These are phyloP conservation scores for Salmo trutta DNA, from an alignment of 2,797 vertebrate genomes.

Conservation along the genomic window DNA sequence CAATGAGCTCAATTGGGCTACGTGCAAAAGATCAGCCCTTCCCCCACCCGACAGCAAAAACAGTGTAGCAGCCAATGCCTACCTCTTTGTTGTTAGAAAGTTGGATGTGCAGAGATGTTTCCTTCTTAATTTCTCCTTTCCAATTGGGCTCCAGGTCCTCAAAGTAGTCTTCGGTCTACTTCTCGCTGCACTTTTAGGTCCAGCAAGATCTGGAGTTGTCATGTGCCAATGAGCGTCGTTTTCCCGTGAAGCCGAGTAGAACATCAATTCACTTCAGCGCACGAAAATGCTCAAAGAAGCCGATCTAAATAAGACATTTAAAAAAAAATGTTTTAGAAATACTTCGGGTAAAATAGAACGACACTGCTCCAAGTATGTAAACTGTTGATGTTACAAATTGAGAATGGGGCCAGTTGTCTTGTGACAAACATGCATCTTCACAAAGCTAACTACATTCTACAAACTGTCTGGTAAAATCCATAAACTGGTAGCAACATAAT, in stretches of 20 bases:
- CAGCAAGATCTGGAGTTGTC: slow-evolving; percentile 83
- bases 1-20: slow-evolving; percentile 29
- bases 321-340: too few relatives aligned
- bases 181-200: slow-evolving; percentile 82
- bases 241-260: slow-evolving; percentile 85
- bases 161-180: slow-evolving; percentile 74
- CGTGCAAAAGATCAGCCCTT: slow-evolving; percentile 63
- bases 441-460: too few relatives aligned
- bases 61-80: slow-evolving; percentile 43
- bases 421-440: too few relatives aligned
- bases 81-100: slow-evolving; percentile 88
- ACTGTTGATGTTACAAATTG: too few relatives aligned
- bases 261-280: slow-evolving; percentile 93
- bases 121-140: slow-evolving; percentile 77
- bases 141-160: slow-evolving; percentile 79
- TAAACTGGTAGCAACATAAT: neutral
- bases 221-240: slow-evolving; percentile 87
- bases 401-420: too few relatives aligned
- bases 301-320: slow-evolving; percentile 44
- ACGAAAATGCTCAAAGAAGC: slow-evolving; percentile 76
- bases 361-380: too few relatives aligned
- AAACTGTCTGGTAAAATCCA: too few relatives aligned
- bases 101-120: slow-evolving; percentile 69
- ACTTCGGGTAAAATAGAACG: too few relatives aligned
- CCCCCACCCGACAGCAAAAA: slow-evolving; percentile 49